Evolutionary conservation across 2,888 invertebrate species (phyloP).

Genomic region (Pteria penguin): DNA sequence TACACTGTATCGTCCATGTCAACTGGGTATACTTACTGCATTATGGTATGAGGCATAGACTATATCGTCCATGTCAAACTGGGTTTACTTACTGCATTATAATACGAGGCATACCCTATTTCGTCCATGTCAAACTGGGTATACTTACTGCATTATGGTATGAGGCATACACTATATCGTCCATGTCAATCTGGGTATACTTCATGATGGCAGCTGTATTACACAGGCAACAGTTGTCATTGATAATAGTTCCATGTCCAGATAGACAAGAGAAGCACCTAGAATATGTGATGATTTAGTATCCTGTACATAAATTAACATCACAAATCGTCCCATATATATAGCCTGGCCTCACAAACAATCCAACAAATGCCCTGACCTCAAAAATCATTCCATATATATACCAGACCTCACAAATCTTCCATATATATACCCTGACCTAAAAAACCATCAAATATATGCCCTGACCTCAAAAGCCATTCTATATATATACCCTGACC

Average conservation of each 20-base stretch:
- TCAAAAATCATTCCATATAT: too few relatives aligned
- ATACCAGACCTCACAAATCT: too few relatives aligned
- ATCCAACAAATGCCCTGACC: too few relatives aligned
- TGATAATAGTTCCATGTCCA: conserved; percentile 83
- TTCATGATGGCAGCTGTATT: conserved; percentile 91
- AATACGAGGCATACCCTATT: neutral
- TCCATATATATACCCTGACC: too few relatives aligned
- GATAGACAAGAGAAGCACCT: conserved; percentile 74
- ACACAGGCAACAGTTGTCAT: conserved; percentile 94
- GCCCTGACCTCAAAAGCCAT: too few relatives aligned
- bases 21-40: neutral
- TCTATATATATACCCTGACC: too few relatives aligned
- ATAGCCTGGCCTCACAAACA: too few relatives aligned
- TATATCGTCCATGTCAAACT: neutral
- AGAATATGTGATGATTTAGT: too few relatives aligned
- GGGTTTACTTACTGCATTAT: neutral
- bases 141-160: conserved; percentile 85
- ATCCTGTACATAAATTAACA: too few relatives aligned
- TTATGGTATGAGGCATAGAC: neutral
- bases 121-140: neutral
- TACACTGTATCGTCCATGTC: neutral
- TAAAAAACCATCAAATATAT: too few relatives aligned
- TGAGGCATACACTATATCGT: conserved; percentile 91
- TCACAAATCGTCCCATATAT: too few relatives aligned
- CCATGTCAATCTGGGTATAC: conserved; percentile 87